Evolutionary conservation across 1,140 invertebrate species (phyloP).

Genomic region (Philaenus spumarius): DNA sequence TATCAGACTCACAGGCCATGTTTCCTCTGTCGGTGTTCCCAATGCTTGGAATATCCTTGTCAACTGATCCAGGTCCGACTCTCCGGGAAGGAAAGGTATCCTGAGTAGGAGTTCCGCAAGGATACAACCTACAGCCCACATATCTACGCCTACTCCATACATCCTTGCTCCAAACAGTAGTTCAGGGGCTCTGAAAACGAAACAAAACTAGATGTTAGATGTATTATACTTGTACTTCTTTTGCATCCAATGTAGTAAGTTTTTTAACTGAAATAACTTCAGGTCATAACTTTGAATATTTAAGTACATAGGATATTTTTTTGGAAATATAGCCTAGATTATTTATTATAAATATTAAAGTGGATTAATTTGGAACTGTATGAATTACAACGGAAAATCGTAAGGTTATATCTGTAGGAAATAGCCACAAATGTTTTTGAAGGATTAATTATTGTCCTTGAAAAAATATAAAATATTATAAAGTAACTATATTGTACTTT

Average conservation of each 20-base stretch:
- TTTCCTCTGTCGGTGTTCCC: conserved; percentile 88
- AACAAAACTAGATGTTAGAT: background rate
- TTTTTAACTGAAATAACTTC: background rate
- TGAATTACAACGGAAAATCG: no score
- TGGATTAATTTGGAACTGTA: no score
- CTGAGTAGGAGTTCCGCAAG: conserved; percentile 89
- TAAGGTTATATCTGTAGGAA: no score
- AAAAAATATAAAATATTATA: no score
- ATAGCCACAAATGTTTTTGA: no score
- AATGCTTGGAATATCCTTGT: conserved; percentile 88
- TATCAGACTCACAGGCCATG: conserved; percentile 66
- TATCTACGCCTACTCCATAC: conserved; percentile 95
- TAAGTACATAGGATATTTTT: no score
- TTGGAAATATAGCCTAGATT: no score
- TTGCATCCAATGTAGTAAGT: no score
- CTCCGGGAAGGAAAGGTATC: conserved; percentile 91
- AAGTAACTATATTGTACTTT: no score
- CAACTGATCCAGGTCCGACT: conserved; percentile 94
- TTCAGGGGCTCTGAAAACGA: conserved; percentile 72
- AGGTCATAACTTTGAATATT: background rate
- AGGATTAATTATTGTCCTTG: no score
- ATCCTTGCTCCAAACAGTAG: conserved; percentile 90
- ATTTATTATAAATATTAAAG: no score
- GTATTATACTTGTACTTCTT: no score
- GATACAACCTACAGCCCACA: conserved; percentile 99